phyloP scores from a whole-genome alignment of 2,797 vertebrate genomes.

The Leontocebus nigricollis region DNA sequence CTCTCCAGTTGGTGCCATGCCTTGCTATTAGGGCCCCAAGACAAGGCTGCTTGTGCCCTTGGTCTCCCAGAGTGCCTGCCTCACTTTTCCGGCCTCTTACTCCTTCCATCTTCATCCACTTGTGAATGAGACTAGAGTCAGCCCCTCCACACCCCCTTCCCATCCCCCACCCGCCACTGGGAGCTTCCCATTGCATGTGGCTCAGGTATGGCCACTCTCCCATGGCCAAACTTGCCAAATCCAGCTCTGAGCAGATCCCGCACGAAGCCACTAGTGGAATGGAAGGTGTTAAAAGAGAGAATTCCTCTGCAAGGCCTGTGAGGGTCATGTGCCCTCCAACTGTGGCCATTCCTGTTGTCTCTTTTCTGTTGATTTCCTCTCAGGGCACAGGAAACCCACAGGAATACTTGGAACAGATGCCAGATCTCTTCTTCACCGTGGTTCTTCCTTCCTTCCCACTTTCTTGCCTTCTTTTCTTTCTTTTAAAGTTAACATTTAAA shows the following conservation, averaged over 20 bases:
- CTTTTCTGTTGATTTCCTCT: neutral
- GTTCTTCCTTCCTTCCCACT: neutral
- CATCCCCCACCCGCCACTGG: no score
- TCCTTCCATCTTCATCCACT: neutral
- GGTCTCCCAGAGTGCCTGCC: neutral
- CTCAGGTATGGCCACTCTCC: neutral
- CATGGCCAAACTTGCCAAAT: neutral
- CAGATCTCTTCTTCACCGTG: neutral
- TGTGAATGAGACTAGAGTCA: neutral
- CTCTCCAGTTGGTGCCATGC: neutral
- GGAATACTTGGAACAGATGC: neutral
- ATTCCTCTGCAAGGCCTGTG: neutral
- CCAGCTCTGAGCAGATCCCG: neutral
- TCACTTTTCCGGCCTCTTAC: neutral
- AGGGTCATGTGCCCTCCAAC: neutral
- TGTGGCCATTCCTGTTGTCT: neutral
- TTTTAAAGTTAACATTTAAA: neutral
- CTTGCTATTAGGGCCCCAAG: neutral
- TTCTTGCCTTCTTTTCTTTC: neutral
- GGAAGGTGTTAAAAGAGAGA: neutral
- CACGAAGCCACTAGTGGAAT: neutral
- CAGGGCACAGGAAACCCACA: neutral
- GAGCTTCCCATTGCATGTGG: neutral
- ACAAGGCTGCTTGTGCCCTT: neutral
- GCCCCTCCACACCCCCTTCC: neutral